Base-by-base conservation (phyloP, 2,797 vertebrate species). In the Catostomus latipinnis region DNA sequence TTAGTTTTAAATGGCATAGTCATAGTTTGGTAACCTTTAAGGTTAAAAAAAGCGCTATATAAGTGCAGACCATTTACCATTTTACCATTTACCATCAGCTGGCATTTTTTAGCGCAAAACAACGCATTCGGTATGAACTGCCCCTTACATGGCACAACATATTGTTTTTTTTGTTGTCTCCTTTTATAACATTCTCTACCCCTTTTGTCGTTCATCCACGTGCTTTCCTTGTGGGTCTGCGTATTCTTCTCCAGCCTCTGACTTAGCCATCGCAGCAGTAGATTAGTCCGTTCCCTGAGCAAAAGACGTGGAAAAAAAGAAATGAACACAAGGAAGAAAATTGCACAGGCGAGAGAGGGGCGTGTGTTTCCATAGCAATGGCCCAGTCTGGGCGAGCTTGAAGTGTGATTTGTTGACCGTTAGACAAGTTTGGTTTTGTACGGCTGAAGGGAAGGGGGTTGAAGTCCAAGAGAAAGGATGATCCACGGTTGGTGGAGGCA, bases 381-480 rank as follows among this genome's bases (percentile, higher is more conserved):
- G 74, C 8, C 61, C 65, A 65, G 22, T 46, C 84, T 87, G 81
- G 86, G 85, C 80, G 83, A 84, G 75, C 84, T 89, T 87, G 84
- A 80, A 80, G 78, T 75, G 85, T 88, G 86, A 90, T 89, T 90
- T 86, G 85, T 10, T 78, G 82, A 86, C 83, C 87, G 90, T 92
- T 91, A 88, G 88, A 87, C 87, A 4, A 87, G 86, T 89, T 88
- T 76, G 58, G 75, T n/a, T 13, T 67, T 34, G 7, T 65, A 14
- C 16, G 73, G 61, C 61, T 6, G 34, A 34, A 34, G 34, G 34
- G 34, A 34, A 60, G 10, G 52, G 5, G 16, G 63, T 10, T 34
- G 34, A 34, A 5, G 58, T 61, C 34, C 34, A 45, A 34, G 45
- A 49, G 52, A 5, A 34, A 73, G 62, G 74, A 76, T 58, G 65